Percentiles rank a stretch among this genome's conserved stretches.
Evolutionary conservation across 2,113 vertebrate genomes (phyloP).

Genomic region (Ochotona princeps): DNA sequence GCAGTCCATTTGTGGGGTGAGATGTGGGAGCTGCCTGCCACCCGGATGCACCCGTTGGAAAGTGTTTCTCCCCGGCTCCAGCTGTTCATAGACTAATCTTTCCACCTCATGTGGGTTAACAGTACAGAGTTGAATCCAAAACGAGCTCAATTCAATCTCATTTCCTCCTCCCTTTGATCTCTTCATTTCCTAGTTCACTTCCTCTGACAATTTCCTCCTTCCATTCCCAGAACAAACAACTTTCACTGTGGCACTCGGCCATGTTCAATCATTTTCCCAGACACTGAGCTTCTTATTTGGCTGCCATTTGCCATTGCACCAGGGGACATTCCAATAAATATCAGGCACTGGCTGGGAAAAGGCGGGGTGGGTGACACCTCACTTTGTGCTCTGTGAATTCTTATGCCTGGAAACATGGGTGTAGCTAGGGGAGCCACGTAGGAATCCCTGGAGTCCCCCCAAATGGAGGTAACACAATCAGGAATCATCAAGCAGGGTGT

Average conservation of each 20-base stretch:
- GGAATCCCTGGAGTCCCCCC: not conserved
- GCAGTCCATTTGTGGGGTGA: accelerated
- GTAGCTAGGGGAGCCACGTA: not conserved
- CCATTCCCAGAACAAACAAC: constrained; percentile 76
- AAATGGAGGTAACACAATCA: not conserved
- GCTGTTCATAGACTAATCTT: constrained; percentile 71
- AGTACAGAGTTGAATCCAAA: constrained; percentile 78
- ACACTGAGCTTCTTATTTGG: constrained; percentile 34
- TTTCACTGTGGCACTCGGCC: constrained; percentile 66
- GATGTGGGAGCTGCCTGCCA: not conserved
- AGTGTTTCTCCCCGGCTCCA: not conserved
- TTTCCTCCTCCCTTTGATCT: constrained; percentile 86
- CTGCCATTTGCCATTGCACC: accelerated
- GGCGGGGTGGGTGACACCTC: not conserved
- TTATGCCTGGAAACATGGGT: constrained; percentile 60
- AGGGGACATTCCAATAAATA: not conserved
- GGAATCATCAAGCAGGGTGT: not conserved
- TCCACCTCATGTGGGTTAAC: constrained; percentile 67
- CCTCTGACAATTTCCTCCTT: constrained; percentile 83
- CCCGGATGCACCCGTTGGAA: constrained; percentile 63
- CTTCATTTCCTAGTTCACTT: constrained; percentile 86
- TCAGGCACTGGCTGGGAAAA: constrained; percentile 49
- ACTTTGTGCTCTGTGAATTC: not conserved
- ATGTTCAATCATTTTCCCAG: constrained; percentile 77
- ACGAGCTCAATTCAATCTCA: constrained; percentile 82